These are phyloP conservation scores for Fregata magnificens DNA, from an alignment of 2,113 vertebrate genomes.

Conservation along the genomic window DNA sequence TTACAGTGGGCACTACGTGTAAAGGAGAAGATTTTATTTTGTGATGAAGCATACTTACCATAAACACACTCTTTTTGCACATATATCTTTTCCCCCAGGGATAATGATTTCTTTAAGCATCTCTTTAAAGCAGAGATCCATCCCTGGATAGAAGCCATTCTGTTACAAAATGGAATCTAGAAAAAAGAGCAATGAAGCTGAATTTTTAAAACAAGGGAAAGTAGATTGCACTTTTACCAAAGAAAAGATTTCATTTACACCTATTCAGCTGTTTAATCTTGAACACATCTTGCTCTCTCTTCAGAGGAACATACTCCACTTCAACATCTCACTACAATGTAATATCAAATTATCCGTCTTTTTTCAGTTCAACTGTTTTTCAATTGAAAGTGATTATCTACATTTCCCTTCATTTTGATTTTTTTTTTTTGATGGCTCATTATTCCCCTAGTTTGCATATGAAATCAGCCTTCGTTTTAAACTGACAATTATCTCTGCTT, in stretches of 20 bases:
- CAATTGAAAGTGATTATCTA: not conserved
- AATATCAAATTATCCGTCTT: not conserved
- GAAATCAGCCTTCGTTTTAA: not conserved
- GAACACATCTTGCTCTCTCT: not conserved
- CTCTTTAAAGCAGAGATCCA: not conserved
- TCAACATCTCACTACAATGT: not conserved
- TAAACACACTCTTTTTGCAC: not conserved
- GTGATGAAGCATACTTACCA: not conserved
- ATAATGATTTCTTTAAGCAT: not conserved
- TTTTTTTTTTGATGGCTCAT: not conserved
- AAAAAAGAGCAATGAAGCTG: not conserved
- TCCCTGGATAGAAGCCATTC: not conserved
- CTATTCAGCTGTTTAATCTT: not conserved
- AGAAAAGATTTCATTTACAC: not conserved
- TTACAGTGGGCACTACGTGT: not conserved
- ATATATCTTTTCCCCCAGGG: not conserved
- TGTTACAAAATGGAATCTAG: not conserved
- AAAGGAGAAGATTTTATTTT: not conserved
- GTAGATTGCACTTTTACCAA: not conserved
- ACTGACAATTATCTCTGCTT: not conserved
- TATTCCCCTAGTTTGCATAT: not conserved
- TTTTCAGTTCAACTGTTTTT: not conserved
- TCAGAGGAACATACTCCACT: not conserved
- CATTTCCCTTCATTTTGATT: not conserved
- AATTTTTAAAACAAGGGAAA: constrained; percentile 10